Base-by-base conservation (phyloP, 2,888 invertebrate genomes). In the Nomada goodeniana region DNA sequence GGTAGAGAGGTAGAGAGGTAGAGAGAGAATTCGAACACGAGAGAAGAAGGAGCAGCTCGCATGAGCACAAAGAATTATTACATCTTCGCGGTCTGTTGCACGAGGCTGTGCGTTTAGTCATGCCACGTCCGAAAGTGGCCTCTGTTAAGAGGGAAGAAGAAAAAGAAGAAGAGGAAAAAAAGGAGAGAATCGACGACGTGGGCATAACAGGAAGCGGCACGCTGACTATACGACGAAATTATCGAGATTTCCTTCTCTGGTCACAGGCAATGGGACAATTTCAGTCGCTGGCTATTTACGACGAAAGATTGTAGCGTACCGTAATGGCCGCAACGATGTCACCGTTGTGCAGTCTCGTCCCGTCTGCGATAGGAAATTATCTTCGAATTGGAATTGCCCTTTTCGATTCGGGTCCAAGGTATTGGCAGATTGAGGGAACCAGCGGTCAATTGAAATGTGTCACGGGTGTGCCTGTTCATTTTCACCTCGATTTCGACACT, bases 11-110 rank as follows among this genome's bases (percentile, higher is more conserved):
- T n/a, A 23, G 23, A 23, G 55, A 20, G 10, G 9, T 26, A 57
- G 65, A 15, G 36, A 36, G 72, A 65, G 23, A 57, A 52, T n/a
- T 55, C n/a, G 52, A 73, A 52, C 10, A 13, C 50, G 77, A 83
- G 80, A 83, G 63, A 11, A 82, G 78, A 74, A 79, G 79, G 77
- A 86, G 86, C 87, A 85, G 84, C 85, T 85, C 85, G 85, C 87
- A 88, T 86, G 90, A 85, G 87, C 85, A 86, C 87, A 77, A 85
- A 89, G 89, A 92, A 92, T 92, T 92, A 92, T 91, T 91, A 89
- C 90, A 92, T 92, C 92, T 92, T 92, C 89, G 89, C 89, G 91
- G 91, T 92, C 92, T 92, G 92, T 64, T 90, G 91, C 79, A 76
- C 86, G 85, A 77, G 78, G 78, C 80, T 76, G 72, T 52, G 70